A percentile compares a stretch with the other conserved stretches of the same genome.
Evolutionary conservation across 2,797 vertebrate species (phyloP).

Genomic region (Lithobates pipiens): DNA sequence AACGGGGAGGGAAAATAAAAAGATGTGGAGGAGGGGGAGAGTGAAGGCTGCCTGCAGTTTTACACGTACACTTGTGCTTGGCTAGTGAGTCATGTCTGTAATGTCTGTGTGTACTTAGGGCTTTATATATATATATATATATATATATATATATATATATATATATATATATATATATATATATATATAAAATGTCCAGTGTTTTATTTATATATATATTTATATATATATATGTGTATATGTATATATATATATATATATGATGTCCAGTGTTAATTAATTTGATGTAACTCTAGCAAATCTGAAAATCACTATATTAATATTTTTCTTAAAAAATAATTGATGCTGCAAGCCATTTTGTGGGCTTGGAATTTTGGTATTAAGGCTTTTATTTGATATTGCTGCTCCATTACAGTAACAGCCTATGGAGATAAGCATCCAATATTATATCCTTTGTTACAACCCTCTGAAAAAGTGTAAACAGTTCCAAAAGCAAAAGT

Average conservation of each 20-base stretch:
- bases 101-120: background rate
- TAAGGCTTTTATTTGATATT: background rate
- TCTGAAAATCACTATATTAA: background rate
- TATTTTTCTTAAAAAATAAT: background rate
- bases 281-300: too few relatives aligned
- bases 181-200: too few relatives aligned
- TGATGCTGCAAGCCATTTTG: background rate
- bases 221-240: background rate
- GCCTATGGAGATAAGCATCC: background rate
- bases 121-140: background rate
- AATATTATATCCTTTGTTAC: background rate
- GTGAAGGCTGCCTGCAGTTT: constrained; percentile 51
- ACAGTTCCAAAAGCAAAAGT: background rate
- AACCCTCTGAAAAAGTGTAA: background rate
- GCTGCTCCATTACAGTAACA: background rate
- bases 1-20: background rate
- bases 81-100: constrained; percentile 47
- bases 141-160: background rate
- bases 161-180: background rate
- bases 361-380: background rate
- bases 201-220: too few relatives aligned
- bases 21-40: constrained; percentile 47
- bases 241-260: background rate
- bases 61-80: constrained; percentile 49
- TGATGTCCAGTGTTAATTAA: too few relatives aligned